These are phyloP conservation scores for Eumaeus atala DNA, from an alignment of 1,140 invertebrate species.

Conservation along the genomic window DNA sequence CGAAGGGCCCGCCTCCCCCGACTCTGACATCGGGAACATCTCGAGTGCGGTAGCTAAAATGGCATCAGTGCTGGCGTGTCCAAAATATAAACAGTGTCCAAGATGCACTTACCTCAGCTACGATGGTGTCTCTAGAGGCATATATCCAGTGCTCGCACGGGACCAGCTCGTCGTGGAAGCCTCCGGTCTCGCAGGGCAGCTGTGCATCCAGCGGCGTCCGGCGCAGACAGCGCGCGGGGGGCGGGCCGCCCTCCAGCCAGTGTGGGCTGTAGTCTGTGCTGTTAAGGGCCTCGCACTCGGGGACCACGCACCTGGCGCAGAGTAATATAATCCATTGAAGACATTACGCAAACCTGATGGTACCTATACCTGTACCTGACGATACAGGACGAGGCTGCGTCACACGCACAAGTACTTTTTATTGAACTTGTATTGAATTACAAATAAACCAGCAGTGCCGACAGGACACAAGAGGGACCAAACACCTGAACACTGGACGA, in stretches of 20 bases:
- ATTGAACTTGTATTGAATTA: too few species aligned
- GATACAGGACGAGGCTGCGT: too few species aligned
- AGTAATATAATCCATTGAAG: not conserved
- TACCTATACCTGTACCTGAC: too few species aligned
- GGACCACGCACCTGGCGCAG: constrained; percentile 43
- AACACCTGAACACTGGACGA: too few species aligned
- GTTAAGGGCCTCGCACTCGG: constrained; percentile 49
- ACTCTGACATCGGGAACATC: too few species aligned
- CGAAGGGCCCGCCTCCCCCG: too few species aligned
- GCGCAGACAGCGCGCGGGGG: constrained; percentile 34
- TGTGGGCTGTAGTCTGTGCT: constrained; percentile 34
- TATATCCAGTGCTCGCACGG: constrained; percentile 52
- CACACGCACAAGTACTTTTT: too few species aligned
- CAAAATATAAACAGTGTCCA: not conserved
- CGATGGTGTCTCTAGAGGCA: constrained; percentile 46
- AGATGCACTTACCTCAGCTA: constrained; percentile 40
- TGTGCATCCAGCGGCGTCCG: constrained; percentile 28
- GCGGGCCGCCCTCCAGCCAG: constrained; percentile 39
- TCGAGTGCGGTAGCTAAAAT: too few species aligned
- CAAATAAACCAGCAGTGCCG: too few species aligned
- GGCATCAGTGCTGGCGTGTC: too few species aligned
- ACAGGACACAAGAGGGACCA: too few species aligned
- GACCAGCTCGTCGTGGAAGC: constrained; percentile 36
- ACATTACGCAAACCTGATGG: too few species aligned
- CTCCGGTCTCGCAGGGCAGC: constrained; percentile 29